Base-by-base conservation (phyloP, 2,888 invertebrate species). In the Amphimallon solstitiale region DNA sequence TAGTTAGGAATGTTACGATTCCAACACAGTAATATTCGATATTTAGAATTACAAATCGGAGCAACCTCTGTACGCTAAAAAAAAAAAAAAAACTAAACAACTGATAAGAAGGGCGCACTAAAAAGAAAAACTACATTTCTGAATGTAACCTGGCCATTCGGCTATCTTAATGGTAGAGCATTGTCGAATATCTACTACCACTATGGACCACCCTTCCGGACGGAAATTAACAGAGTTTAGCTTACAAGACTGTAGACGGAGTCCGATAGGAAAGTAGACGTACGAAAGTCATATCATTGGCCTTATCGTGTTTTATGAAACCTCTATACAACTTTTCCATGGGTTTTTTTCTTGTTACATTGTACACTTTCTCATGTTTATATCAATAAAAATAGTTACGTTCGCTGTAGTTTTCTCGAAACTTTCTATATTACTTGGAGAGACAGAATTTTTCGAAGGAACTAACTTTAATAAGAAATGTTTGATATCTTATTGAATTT, bases 221-320 rank as follows among this genome's bases (percentile, higher is more conserved):
- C 73, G 74, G 74, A 74, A 74, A 74, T 74, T 74, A 74, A 74
- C 71, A 72, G 71, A 73, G 71, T 73, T 73, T 70, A 69, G 64
- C 64, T 65, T 63, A 66, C 65, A 70, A 68, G 70, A 68, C 65
- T 59, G 51, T 59, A 67, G 52, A 67, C 52, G 67, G 38, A 40
- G 51, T 14, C 19, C 59, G 66, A 54, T 63, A 43, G 51, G 38
- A 40, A 37, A 61, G 49, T 61, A 51, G 15, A 49, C 51, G 51
- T 45, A 49, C 49, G 29, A 61, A 51, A 61, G 51, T 61, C 40
- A 45, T 60, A 61, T 66, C 59, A 19, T 15, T 38, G 29, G n/a
- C 37, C 62, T 63, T 63, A 63, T 63, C 62, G 49, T 51, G 29
- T 51, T 63, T 45, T 59, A 59, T 59, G 56, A 15, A 59, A 59